Evolutionary conservation across 2,797 vertebrate species (phyloP), one percentile per base, ranked within the genome.

Genomic region (Megaceryle alcyon): DNA sequence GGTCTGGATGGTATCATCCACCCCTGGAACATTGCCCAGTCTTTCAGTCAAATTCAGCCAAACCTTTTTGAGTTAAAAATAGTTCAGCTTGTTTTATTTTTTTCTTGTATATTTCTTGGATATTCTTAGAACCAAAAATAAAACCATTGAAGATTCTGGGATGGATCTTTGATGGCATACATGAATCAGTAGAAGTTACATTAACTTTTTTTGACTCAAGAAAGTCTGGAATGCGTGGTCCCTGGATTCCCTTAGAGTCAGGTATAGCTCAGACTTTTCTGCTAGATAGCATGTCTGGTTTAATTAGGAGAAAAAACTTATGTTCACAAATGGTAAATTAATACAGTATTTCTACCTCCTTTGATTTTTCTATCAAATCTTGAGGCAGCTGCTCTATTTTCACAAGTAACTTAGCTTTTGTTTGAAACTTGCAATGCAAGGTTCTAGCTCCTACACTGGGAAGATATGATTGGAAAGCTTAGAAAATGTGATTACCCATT

Each of bases 21-120:
- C 65, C 61, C n/a, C 66, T 92, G 91, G 75, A 94, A 86, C 7
- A 7, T 73, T 64, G 78, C 82, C 94, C 64, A 26, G 86, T 57
- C 37, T 44, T 90, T 92, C 63, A 65, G 9, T 77, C 78, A 82
- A 82, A 90, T 79, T 63, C 43, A 29, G 44, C 68, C 66, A 82
- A 86, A 37, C 4, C 39, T 23, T 63, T 88, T 25, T 53, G 35
- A 86, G 26, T 69, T 90, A 33, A 90, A 86, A 86, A 86, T 79
- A 73, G 12, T 73, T 76, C 48, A 16, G 5, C 25, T 70, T 66
- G 7, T 60, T 94, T 94, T 22, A 37, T 60, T 95, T 53, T 79
- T 43, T 60, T 89, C 78, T 66, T 70, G 1, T 63, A 18, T 75
- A 48, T 8, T 66, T 72, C 65, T 81, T 72, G 56, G 19, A 19